Evolutionary conservation across 2,797 vertebrate genomes (phyloP), one percentile per base, ranked within the genome.

Genomic region (Argentina silus): DNA sequence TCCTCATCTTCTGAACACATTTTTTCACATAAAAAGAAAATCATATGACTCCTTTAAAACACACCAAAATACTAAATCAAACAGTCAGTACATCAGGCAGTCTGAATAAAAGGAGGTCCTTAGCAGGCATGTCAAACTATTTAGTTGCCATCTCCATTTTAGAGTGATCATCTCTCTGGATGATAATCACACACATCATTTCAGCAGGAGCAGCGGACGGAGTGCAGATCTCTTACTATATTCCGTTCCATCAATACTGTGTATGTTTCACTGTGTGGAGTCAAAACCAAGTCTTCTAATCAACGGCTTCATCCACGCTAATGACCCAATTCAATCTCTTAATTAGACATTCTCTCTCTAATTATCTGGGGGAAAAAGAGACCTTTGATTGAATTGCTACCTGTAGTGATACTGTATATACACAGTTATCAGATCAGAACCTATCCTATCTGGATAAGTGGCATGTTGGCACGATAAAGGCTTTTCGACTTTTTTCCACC

Each of bases 301-400:
- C 85, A 83, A 84, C 80, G 60, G 63, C 62, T 81, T 76, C 85
- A 86, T 87, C 75, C 80, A 70, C 66, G 4, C 74, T 86, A 87
- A 86, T 84, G 78, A 82, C 68, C 69, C 77, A 81, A 86, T 85
- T 27, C 84, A 85, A 85, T 50, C 43, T 66, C 44, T 57, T 88
- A 78, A 87, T 77, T 81, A 36, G 78, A 83, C 11, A 3, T 74
- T 64, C 56, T 75, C 70, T 53, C 59, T 73, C 63, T 83, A 84
- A 86, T 86, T 81, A 79, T 27, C 76, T 61, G 81, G 43, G 6
- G 57, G 81, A 19, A 14, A 50, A 69, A 27, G 55, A 75, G 75
- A 50, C 57, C 80, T 78, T 75, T 55, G 79, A 79, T 85, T 79
- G 69, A 70, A 86, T 76, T 2, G 67, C 70, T 85, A 73, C 73